Conservation (phyloP, 2,113 vertebrate species). For the Actinemys pallida region DNA sequence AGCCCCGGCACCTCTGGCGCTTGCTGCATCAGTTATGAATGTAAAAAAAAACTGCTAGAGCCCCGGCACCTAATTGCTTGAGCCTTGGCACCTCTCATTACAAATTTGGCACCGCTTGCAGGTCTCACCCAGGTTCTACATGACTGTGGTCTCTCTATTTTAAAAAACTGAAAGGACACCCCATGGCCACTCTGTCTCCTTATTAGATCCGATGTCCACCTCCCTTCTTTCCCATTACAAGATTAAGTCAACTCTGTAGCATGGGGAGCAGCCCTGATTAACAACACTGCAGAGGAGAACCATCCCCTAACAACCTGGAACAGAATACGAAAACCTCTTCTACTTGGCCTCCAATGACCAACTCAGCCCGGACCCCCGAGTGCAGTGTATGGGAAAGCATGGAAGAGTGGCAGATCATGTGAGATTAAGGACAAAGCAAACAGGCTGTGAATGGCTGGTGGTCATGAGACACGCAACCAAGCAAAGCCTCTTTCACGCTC, state of each 20-base stretch:
- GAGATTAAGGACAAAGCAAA: slow-evolving; percentile 56
- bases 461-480: slow-evolving; percentile 7
- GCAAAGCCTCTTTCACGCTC: slow-evolving; percentile 6
- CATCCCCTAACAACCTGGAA: not conserved
- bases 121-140: not conserved
- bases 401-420: slow-evolving; percentile 31
- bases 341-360: slow-evolving; percentile 42
- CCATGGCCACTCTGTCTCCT: not conserved
- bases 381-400: slow-evolving; percentile 27
- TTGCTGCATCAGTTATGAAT: too few species aligned
- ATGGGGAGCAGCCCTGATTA: not conserved
- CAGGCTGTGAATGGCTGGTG: slow-evolving; percentile 28
- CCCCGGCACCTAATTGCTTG: too few species aligned
- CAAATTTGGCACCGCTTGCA: not conserved
- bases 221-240: rapidly evolving
- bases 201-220: not conserved
- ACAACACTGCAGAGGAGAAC: not conserved
- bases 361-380: slow-evolving; percentile 39
- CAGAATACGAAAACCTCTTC: not conserved
- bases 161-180: rapidly evolving
- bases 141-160: not conserved
- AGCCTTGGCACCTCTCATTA: too few species aligned
- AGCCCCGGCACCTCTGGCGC: too few species aligned
- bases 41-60: too few species aligned
- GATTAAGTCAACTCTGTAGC: not conserved